Conservation (phyloP, 2,113 vertebrate genomes). For the Pleuronectes platessa region DNA sequence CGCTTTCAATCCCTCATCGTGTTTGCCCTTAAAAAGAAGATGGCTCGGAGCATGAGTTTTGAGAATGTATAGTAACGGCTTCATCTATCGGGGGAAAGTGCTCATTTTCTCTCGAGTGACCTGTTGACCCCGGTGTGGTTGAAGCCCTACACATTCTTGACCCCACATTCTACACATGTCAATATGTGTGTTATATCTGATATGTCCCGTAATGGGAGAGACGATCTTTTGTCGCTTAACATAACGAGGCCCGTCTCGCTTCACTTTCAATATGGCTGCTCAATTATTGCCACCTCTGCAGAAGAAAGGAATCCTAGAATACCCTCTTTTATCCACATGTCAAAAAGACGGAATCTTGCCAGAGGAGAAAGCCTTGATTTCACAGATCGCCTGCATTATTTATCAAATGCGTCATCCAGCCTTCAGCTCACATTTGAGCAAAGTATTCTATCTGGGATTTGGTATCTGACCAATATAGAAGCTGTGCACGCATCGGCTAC, state of each 20-base stretch:
- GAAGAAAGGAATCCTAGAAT: slow-evolving; percentile 55
- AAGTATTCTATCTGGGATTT: slow-evolving; percentile 8
- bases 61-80: slow-evolving; percentile 62
- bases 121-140: slow-evolving; percentile 39
- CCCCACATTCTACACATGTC: slow-evolving; percentile 48
- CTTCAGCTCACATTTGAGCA: slow-evolving; percentile 67
- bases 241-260: slow-evolving; percentile 18
- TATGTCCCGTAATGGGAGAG: slow-evolving; percentile 32
- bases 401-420: slow-evolving; percentile 79
- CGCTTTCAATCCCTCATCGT: slow-evolving; percentile 51
- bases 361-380: slow-evolving; percentile 52
- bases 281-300: slow-evolving; percentile 2
- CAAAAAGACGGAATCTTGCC: slow-evolving; percentile 74
- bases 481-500: neutral
- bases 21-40: slow-evolving; percentile 64
- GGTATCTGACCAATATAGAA: slow-evolving; percentile 10
- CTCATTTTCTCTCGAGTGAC: slow-evolving; percentile 54
- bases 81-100: slow-evolving; percentile 68
- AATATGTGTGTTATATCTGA: slow-evolving; percentile 38
- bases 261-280: slow-evolving; percentile 10
- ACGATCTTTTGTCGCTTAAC: slow-evolving; percentile 34
- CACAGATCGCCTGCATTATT: slow-evolving; percentile 70
- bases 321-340: slow-evolving; percentile 66
- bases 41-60: slow-evolving; percentile 58
- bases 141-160: slow-evolving; percentile 50